phyloP scores from a whole-genome alignment of 1,140 invertebrate genomes.

The Caenorhabditis elegans region WBcel235 BX284602.5:321501-322000 shows the following conservation, averaged over 20 bases:
- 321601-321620: neutral
- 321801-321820: neutral
- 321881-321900: too few species aligned
- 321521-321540: too few species aligned
- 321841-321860: conserved; percentile 1
- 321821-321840: neutral
- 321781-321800: neutral
- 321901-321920: too few species aligned
- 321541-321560: neutral
- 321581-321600: neutral
- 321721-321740: neutral
- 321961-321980: too few species aligned
- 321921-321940: too few species aligned
- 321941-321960: too few species aligned
- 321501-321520: neutral
- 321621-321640: conserved; percentile 2
- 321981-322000: too few species aligned
- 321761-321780: conserved; percentile 4
- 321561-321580: neutral
- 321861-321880: conserved; percentile 5
- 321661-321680: neutral
- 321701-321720: neutral
- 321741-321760: neutral
- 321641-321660: neutral
- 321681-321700: neutral